Base-by-base conservation (phyloP, 2,888 invertebrate genomes). In the Spodoptera littoralis region DNA sequence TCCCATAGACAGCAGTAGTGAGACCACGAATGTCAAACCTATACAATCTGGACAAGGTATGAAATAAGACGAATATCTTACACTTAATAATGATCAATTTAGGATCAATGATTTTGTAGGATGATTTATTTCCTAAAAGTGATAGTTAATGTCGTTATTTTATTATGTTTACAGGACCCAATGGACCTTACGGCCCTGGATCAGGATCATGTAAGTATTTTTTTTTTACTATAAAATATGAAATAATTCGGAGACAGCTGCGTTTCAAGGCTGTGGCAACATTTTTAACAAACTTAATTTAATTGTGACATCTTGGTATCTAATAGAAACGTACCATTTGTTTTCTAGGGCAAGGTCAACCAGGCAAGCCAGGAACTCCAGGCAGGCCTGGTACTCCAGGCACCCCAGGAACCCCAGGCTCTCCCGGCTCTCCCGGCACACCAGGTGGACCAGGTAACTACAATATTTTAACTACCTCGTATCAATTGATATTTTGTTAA, bases 11-110 rank as follows among this genome's bases (percentile, higher is more conserved):
- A 95, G 91, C 77, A 79, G 88, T 49, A 89, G 91, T 13, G 91
- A 92, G 64, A 90, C 89, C 8, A 92, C 89, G 79, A 90, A 90
- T 76, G 89, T 91, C 0, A 87, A 84, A 24, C 92, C 93, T 22
- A 87, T 87, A 11, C 87, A 89, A 70, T 89, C 90, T 60, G 89
- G 92, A 70, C 83, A 81, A 82, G 69, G 70, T 70, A 65, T 0
- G 22, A 2, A 45, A 6, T 22, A 9, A 44, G 2, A n/a, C n/a
- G 11, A 27, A 56, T 0, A 52, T 30, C 30, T 30, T 18, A 18
- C 18, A 18, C 18, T 18, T 18, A 18, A 2, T 18, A 18, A 18
- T 18, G 1, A 18, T 18, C 18, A 18, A 18, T 18, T 18, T 18
- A 18, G 18, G 18, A 18, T 27, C 27, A 27, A 27, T 27, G 27